Evolutionary conservation across 2,113 vertebrate species (phyloP).

Genomic region (Zapornia atra): DNA sequence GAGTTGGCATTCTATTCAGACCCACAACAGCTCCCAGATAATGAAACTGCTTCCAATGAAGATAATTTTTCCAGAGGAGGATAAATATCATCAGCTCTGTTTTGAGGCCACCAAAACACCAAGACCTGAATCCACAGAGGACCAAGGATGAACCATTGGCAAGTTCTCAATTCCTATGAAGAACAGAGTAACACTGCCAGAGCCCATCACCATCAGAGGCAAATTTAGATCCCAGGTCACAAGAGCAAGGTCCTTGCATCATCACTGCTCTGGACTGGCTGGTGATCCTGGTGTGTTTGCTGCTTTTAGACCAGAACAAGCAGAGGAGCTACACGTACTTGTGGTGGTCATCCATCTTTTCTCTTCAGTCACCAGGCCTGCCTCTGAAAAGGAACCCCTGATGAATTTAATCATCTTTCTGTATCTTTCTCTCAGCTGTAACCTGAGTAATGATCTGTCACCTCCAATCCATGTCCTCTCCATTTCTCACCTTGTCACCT

Average conservation of each 20-base stretch:
- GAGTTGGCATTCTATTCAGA: neutral
- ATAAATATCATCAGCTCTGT: neutral
- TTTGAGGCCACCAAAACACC: neutral
- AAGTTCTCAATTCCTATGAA: neutral
- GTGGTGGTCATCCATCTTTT: neutral
- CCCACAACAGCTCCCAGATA: neutral
- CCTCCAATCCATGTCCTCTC: neutral
- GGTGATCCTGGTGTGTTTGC: neutral
- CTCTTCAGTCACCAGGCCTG: neutral
- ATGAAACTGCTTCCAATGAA: neutral
- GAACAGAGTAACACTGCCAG: neutral
- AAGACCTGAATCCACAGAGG: neutral
- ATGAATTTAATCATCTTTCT: neutral
- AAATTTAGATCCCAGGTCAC: neutral
- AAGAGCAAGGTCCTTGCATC: neutral
- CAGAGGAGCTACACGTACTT: neutral
- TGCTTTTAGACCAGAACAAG: neutral
- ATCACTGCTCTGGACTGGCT: neutral
- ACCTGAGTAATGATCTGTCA: neutral
- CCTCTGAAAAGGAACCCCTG: neutral
- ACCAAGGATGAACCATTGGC: neutral
- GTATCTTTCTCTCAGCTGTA: neutral
- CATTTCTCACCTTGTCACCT: neutral
- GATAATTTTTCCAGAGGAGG: neutral
- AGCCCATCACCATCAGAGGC: neutral